Evolutionary conservation across 37 sponge, comb jelly and placozoan species (phyloP).

Genomic region (Ianthella basta): DNA sequence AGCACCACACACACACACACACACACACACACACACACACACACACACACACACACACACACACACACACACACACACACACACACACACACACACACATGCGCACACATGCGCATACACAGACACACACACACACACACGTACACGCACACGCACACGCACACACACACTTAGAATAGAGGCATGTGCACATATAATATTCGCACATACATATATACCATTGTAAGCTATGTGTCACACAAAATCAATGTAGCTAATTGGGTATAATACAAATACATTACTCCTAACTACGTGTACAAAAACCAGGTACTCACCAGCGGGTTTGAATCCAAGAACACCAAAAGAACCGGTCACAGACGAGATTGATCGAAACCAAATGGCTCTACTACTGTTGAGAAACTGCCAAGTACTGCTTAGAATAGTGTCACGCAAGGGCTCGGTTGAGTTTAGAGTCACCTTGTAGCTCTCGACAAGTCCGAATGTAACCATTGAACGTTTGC

Average conservation of each 20-base stretch:
- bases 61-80: constrained; percentile 36
- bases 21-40: constrained; percentile 39
- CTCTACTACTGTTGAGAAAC: not conserved
- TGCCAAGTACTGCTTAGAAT: not conserved
- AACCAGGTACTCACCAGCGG: not conserved
- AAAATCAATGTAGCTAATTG: too few species aligned
- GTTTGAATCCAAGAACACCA: constrained; percentile 17
- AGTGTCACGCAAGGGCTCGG: not conserved
- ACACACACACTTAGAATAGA: not conserved
- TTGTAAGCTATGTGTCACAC: too few species aligned
- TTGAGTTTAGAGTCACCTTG: not conserved
- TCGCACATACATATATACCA: too few species aligned
- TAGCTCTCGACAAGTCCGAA: not conserved
- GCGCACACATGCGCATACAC: not conserved
- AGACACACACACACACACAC: constrained; percentile 32
- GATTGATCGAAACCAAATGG: not conserved
- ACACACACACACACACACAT: not conserved
- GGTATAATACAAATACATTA: too few species aligned
- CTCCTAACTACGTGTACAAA: too few species aligned
- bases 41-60: constrained; percentile 47
- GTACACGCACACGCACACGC: not conserved
- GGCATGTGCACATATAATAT: too few species aligned
- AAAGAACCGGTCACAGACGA: not conserved
- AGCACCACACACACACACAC: constrained; percentile 22
- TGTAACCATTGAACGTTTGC: not conserved